Conservation (phyloP, 1,140 invertebrate genomes). For the Aphis gossypii region DNA sequence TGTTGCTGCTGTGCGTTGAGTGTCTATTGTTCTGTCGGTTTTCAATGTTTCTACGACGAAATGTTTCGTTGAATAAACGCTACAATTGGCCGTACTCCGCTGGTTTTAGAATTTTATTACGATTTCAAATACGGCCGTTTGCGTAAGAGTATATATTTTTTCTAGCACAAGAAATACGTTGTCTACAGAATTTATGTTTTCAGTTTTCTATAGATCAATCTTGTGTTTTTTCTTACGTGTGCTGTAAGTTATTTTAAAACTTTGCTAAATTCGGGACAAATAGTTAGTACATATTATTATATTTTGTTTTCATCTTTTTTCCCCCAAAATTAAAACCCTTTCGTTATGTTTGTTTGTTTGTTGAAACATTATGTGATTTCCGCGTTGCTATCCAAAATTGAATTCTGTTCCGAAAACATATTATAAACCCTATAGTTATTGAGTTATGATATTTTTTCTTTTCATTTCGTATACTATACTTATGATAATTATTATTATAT, state of each 20-base stretch:
- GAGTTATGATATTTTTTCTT: not conserved
- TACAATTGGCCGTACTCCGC: not conserved
- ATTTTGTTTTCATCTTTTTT: not conserved
- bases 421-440: not conserved
- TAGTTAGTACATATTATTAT: not conserved
- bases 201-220: not conserved
- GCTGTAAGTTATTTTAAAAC: not conserved
- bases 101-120: not conserved
- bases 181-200: not conserved
- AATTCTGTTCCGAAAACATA: not conserved
- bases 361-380: not conserved
- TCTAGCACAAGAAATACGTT: not conserved
- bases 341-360: not conserved
- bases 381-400: not conserved
- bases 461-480: too few relatives aligned
- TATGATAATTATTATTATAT: not conserved
- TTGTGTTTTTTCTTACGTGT: not conserved
- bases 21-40: not conserved
- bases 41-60: slow-evolving; percentile 6
- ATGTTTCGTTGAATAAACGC: not conserved
- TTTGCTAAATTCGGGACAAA: not conserved
- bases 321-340: not conserved
- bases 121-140: not conserved
- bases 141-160: not conserved
- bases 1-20: not conserved